Base-by-base conservation (phyloP, 2,888 invertebrate species). In the Ectropis crepuscularia region DNA sequence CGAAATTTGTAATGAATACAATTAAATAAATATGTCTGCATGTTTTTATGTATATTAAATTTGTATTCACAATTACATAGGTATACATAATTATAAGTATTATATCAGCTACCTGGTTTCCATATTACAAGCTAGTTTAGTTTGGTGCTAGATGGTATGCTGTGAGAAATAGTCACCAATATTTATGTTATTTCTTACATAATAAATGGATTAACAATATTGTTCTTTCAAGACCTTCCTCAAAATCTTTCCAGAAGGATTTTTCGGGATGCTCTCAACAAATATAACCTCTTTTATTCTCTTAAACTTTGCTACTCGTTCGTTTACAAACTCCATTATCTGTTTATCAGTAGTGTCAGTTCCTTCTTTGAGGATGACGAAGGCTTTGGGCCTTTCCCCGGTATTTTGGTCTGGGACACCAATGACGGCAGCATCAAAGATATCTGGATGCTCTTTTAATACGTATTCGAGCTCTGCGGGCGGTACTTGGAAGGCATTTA, bases 391-490 rank as follows among this genome's bases (percentile, higher is more conserved):
- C 8, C 94, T 93, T 86, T 98, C 97, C 6, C 97, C 98, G 42
- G 90, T 92, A 8, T 86, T 82, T 0, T 92, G 86, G 78, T 97
- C 95, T 0, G 95, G 95, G 11, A 96, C 85, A 0, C 97, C 98
- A 65, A 98, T 92, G 0, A 98, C 98, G 0, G 96, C 98, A 0
- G 96, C 97, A 75, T 98, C 98, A 9, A 92, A 83, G 0, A 99
- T 94, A 37, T 94, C 94, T 0, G 96, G 96, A 84, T 97, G 96
- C 48, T 94, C 93, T 63, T 96, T 93, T 0, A 97, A 78, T 5
- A 96, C 77, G 55, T 93, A 95, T 85, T 98, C 98, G 37, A 98
- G 83, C 85, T 98, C 98, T 0, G 98, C 98, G 16, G 98, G 98
- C 8, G 98, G 95, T 6, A 98, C 98, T 95, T 97, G 94, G 76